phyloP scores from a whole-genome alignment of 2,888 invertebrate genomes.

The Dasysyrphus tricinctus region DNA sequence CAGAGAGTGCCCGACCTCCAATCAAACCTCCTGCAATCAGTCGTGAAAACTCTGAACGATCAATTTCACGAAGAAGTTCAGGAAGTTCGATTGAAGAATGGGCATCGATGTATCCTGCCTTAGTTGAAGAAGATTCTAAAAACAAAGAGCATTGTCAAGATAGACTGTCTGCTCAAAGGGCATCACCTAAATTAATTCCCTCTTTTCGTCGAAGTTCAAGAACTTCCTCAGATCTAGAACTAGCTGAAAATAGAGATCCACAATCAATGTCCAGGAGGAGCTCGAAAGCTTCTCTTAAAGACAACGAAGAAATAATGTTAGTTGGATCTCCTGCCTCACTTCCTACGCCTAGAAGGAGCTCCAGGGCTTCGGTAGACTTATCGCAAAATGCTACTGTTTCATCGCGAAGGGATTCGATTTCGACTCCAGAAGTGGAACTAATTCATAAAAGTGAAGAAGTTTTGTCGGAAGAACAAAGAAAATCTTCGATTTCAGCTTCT shows the following conservation, averaged over 20 bases:
- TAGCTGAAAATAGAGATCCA: background rate
- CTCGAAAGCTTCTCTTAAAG: slow-evolving; percentile 37
- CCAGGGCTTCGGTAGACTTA: slow-evolving; percentile 29
- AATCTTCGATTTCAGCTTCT: background rate
- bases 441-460: background rate
- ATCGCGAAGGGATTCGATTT: background rate
- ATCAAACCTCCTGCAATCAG: slow-evolving; percentile 1
- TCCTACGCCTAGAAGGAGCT: slow-evolving; percentile 38
- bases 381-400: background rate
- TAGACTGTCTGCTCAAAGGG: background rate
- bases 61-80: slow-evolving; percentile 9
- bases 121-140: background rate
- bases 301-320: slow-evolving; percentile 1
- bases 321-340: slow-evolving; percentile 41
- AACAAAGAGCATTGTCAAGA: slow-evolving; percentile 13
- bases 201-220: slow-evolving; percentile 29
- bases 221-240: slow-evolving; percentile 28
- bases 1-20: slow-evolving; percentile 49
- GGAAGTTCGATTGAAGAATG: slow-evolving; percentile 7
- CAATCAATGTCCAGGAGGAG: slow-evolving; percentile 14
- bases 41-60: slow-evolving; percentile 1
- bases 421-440: background rate
- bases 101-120: background rate
- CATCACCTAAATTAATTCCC: slow-evolving; percentile 12
- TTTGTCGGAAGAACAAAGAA: too few species aligned